Evolutionary conservation across 2,888 invertebrate species (phyloP), one percentile per base, ranked within the genome.

Genomic region (Abrostola tripartita): DNA sequence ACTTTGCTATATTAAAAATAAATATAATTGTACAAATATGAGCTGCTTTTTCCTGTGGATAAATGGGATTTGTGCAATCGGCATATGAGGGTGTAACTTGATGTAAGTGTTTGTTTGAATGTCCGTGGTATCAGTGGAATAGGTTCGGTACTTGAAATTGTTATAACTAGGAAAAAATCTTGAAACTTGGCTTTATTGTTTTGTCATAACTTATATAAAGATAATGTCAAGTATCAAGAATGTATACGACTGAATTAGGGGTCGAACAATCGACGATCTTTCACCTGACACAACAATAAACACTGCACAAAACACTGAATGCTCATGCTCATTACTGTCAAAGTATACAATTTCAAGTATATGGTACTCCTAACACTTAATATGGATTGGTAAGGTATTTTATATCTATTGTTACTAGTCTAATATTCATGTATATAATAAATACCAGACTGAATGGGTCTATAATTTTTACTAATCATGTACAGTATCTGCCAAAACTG

Each of bases 1-100:
- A 81, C 69, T 77, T 71, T 62, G 72, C 56, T 79, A 74, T 76
- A 63, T 70, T 75, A 53, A 70, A 11, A 74, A 76, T 61, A 72
- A 35, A 76, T 79, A 75, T 77, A 76, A 74, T 75, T 83, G 78
- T 85, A 81, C 76, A 84, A 70, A 71, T 76, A 71, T 70, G 50
- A 53, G 65, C 60, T 53, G 68, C 65, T 74, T 78, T 78, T 79
- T 74, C 73, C 76, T 71, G 68, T 65, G 69, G 68, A 56, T 60
- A 53, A 56, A 74, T 81, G 82, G 84, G 83, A 77, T 65, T 65
- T 78, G 82, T 85, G 86, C 81, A 82, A 85, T 87, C 83, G 85
- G 86, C 78, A 80, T 78, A 85, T 87, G 84, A 86, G 86, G 88
- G 87, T 89, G 88, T 87, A 86, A 83, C 86, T 86, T 80, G 70